Percentiles rank a stretch among this genome's conserved stretches.
Conservation (phyloP, 92 coral and sea anemone genomes). For the Heteractis magnifica region DNA sequence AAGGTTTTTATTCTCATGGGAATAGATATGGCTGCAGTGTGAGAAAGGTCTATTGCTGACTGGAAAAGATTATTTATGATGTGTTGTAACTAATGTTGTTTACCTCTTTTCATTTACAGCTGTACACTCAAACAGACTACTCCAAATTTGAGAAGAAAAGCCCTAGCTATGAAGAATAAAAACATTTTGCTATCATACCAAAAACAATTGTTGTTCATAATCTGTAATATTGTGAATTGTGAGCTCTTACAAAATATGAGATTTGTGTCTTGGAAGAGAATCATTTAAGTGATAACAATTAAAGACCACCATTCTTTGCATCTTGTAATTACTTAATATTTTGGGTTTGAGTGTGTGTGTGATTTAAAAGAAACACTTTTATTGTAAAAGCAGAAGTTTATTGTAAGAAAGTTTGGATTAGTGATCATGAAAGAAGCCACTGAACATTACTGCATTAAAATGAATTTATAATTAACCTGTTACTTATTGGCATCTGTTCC, state of each 20-base stretch:
- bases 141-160: conserved; percentile 38
- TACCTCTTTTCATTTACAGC: conserved; percentile 42
- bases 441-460: not conserved
- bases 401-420: not conserved
- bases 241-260: not conserved
- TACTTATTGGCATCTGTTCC: not conserved
- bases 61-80: not conserved
- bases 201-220: conserved; percentile 1
- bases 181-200: not conserved
- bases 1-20: no score
- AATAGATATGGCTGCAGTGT: no score
- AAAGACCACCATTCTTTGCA: not conserved
- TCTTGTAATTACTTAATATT: not conserved
- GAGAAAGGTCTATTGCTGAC: no score
- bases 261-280: not conserved
- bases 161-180: conserved; percentile 43
- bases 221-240: conserved; percentile 13
- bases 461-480: not conserved
- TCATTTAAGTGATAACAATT: not conserved
- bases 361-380: not conserved
- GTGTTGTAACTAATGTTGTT: not conserved
- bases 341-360: not conserved
- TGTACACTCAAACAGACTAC: conserved; percentile 62
- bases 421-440: not conserved
- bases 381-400: not conserved